Percentiles rank a stretch among this genome's conserved stretches.
Evolutionary conservation across 2,797 vertebrate genomes (phyloP).

Genomic region (Rhinogobio ventralis): DNA sequence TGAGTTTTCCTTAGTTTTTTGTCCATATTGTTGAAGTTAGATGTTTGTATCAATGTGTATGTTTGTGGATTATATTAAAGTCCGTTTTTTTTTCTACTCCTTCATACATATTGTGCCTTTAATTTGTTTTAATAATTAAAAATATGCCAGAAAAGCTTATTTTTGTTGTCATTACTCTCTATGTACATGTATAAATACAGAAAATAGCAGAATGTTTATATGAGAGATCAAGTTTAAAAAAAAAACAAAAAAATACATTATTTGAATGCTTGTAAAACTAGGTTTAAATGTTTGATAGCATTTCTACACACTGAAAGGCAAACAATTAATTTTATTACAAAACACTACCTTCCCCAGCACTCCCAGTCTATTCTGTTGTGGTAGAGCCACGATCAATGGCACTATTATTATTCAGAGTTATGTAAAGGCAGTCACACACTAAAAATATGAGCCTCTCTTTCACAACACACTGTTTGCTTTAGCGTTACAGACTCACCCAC

Average conservation of each 20-base stretch:
- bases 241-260: background rate
- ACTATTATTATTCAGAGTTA: constrained; percentile 73
- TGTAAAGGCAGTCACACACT: constrained; percentile 73
- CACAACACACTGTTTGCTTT: constrained; percentile 73
- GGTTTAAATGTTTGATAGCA: constrained; percentile 1
- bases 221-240: background rate
- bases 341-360: constrained; percentile 63
- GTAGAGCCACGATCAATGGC: constrained; percentile 69
- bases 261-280: background rate
- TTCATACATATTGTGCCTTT: background rate
- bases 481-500: constrained; percentile 61
- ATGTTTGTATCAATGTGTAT: no score
- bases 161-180: background rate
- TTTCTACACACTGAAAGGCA: background rate
- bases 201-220: background rate
- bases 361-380: constrained; percentile 69
- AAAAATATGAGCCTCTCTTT: constrained; percentile 74
- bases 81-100: no score
- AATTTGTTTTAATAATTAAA: background rate
- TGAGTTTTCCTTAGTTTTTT: no score
- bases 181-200: background rate
- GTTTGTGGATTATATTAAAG: no score
- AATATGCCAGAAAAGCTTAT: background rate
- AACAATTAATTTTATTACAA: background rate
- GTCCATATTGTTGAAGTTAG: no score